Base-by-base conservation (phyloP, 2,797 vertebrate genomes). In the Triplophysa yarkandensis region DNA sequence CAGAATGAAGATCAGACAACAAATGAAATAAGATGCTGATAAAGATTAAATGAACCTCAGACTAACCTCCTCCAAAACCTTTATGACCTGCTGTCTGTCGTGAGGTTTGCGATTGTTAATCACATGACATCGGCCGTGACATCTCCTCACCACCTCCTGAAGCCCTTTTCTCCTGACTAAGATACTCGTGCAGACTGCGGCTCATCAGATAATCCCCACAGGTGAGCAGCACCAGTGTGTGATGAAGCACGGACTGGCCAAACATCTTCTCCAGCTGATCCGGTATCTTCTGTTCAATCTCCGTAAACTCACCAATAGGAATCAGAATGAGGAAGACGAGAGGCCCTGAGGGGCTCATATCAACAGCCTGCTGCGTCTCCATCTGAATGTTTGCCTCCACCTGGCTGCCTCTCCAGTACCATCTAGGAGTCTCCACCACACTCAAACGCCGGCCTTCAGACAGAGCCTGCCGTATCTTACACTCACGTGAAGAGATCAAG, bases 201-300 rank as follows among this genome's bases (percentile, higher is more conserved):
- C 88, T 83, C 2, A 82, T 83, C 76, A 94, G 80, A 48, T 93
- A 93, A 76, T 93, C 93, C 6, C 89, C 90, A 60, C 91, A 90
- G 44, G 93, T 95, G 79, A 95, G 87, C 58, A 94, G 81, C 39
- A 95, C 86, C 70, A 95, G 1, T 1, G 92, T 88, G 80, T 92
- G 87, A 36, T 83, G 75, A 81, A 94, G 64, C 2, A 83, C 80
- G 1, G 80, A 81, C 1, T 3, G 5, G 21, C 92, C 93, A 55
- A 94, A 94, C 55, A 88, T 4, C 46, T 85, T 72, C 77, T 90
- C 84, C 80, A 94, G 67, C 81, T 87, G 88, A 25, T 76, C 77
- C 3, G 90, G 86, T 0, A 92, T 89, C 6, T 14, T 23, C 4
- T 3, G 3, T 14, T 95, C 94, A 83, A 93, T 88, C 81, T 90